Conservation (phyloP, 2,888 invertebrate genomes). For the Therioaphis trifolii region DNA sequence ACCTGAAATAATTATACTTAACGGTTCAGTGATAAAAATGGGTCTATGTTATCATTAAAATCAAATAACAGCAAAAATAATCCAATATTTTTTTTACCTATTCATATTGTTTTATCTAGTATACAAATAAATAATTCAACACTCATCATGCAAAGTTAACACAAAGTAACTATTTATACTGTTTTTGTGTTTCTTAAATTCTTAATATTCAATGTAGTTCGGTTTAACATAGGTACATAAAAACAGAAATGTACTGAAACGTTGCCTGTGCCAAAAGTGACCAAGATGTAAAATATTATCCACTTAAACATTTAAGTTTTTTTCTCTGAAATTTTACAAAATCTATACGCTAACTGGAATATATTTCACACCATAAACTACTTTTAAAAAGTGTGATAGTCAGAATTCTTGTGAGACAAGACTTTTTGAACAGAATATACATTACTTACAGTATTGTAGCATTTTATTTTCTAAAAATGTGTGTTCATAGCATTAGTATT, state of each 20-base stretch:
- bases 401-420: neutral
- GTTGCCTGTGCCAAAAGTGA: neutral
- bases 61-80: neutral
- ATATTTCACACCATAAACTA: constrained; percentile 9
- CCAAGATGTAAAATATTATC: constrained; percentile 31
- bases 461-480: neutral
- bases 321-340: neutral
- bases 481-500: neutral
- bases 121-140: neutral
- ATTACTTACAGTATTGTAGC: neutral
- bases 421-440: neutral
- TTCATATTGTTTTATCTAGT: neutral
- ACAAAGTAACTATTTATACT: neutral
- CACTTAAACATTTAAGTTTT: neutral
- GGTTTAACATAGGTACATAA: neutral
- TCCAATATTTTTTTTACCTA: neutral
- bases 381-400: neutral
- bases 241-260: neutral
- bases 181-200: neutral
- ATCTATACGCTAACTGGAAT: neutral
- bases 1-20: neutral
- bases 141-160: neutral
- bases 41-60: neutral
- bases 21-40: neutral
- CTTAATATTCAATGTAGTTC: neutral